phyloP scores from a whole-genome alignment of 2,113 vertebrate species.

The Proteles cristata region DNA sequence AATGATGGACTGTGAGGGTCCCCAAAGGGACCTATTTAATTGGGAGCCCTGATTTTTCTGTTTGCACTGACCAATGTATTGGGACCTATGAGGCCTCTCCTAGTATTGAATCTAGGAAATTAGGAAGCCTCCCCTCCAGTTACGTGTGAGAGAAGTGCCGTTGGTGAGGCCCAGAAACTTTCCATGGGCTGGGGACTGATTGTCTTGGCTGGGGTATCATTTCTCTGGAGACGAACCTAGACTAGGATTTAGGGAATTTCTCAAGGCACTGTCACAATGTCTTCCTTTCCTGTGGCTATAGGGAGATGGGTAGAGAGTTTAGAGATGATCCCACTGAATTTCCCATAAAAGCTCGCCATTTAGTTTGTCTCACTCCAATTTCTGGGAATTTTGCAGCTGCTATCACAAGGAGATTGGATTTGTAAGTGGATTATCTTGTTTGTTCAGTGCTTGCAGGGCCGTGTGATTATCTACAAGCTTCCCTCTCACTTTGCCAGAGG shows the following conservation, averaged over 20 bases:
- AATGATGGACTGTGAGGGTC: background rate
- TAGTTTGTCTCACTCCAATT: background rate
- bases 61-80: background rate
- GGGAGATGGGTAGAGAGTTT: background rate
- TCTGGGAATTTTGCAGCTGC: background rate
- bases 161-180: background rate
- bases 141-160: background rate
- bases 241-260: background rate
- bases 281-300: background rate
- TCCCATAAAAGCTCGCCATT: background rate
- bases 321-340: background rate
- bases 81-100: background rate
- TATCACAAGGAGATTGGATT: background rate
- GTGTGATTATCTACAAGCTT: background rate
- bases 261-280: background rate
- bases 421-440: constrained; percentile 5
- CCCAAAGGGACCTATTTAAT: background rate
- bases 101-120: background rate
- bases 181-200: background rate
- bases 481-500: background rate
- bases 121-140: background rate
- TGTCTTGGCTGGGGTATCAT: background rate
- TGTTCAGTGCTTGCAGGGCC: background rate
- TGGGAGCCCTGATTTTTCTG: background rate
- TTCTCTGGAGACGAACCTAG: background rate